Evolutionary conservation across 2,888 invertebrate genomes (phyloP).

Genomic region (Tenodera sinensis): DNA sequence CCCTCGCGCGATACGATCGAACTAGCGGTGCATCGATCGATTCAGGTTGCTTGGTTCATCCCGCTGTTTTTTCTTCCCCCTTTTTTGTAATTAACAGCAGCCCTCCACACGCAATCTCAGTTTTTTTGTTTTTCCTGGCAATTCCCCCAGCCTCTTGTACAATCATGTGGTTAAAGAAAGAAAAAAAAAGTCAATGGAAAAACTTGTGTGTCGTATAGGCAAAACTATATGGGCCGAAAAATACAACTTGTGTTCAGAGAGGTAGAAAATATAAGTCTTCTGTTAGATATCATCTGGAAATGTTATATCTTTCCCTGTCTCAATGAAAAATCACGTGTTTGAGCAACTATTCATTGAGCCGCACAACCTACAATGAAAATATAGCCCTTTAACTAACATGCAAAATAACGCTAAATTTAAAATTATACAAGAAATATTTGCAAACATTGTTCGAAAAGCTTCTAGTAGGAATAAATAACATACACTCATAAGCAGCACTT

Average conservation of each 20-base stretch:
- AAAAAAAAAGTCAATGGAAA: neutral
- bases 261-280: neutral
- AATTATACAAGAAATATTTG: too few relatives aligned
- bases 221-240: neutral
- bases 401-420: too few relatives aligned
- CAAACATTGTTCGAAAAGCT: too few relatives aligned
- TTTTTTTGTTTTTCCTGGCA: neutral
- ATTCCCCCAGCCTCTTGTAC: neutral
- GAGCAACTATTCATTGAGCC: too few relatives aligned
- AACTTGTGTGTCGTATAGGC: neutral
- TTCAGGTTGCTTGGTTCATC: neutral
- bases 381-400: too few relatives aligned
- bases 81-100: neutral
- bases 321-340: too few relatives aligned
- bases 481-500: too few relatives aligned
- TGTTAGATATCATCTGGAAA: too few relatives aligned
- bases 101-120: neutral
- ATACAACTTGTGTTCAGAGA: neutral
- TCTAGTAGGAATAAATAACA: too few relatives aligned
- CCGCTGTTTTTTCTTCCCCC: neutral
- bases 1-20: constrained; percentile 10
- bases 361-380: too few relatives aligned
- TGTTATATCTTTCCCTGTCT: too few relatives aligned
- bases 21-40: neutral
- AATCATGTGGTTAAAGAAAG: neutral